Evolutionary conservation across 2,113 vertebrate genomes (phyloP).

Genomic region (Quiscalus mexicanus): DNA sequence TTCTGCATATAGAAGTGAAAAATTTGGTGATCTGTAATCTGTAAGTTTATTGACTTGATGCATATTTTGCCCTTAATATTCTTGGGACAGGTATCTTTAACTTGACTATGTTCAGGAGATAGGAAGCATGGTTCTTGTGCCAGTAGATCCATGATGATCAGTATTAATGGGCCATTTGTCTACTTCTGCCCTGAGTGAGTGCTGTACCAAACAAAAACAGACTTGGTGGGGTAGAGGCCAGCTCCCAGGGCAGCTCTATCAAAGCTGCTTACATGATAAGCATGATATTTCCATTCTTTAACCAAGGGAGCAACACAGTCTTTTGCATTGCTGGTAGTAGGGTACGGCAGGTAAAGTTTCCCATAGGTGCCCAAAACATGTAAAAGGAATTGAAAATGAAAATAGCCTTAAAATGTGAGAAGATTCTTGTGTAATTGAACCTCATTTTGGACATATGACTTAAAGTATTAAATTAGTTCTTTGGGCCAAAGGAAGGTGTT

Average conservation of each 20-base stretch:
- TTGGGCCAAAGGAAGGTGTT: neutral
- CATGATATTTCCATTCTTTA: neutral
- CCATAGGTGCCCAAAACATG: neutral
- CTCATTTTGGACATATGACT: neutral
- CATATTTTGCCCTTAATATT: neutral
- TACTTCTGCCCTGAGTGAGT: neutral
- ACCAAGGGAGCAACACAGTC: neutral
- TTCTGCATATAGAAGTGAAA: neutral
- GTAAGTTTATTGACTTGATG: neutral
- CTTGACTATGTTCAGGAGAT: neutral
- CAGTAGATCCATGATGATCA: neutral
- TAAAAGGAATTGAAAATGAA: neutral
- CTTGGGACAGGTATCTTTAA: neutral
- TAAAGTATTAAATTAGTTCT: neutral
- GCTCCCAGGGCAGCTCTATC: neutral
- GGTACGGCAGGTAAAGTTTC: neutral
- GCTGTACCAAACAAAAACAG: fast-evolving
- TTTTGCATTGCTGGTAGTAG: neutral
- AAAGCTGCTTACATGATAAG: neutral
- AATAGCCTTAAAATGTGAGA: neutral
- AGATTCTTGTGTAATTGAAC: neutral
- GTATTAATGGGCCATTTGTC: neutral
- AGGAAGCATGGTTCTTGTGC: neutral
- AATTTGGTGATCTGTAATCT: neutral
- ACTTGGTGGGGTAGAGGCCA: neutral